Conservation (phyloP, 2,888 invertebrate species). For the Rhopalosiphum nymphaeae region DNA sequence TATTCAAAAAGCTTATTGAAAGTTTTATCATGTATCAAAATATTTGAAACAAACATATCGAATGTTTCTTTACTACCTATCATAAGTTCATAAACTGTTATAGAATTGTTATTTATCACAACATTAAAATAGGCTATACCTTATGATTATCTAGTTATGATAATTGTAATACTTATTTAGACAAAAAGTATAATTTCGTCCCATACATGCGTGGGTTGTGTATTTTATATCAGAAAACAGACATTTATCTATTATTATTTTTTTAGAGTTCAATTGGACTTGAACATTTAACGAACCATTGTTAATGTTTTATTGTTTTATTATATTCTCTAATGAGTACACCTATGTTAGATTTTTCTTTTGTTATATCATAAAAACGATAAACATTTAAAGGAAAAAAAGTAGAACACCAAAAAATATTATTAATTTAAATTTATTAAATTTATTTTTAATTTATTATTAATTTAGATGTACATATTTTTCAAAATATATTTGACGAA, state of each 20-base stretch:
- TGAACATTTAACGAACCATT: not conserved
- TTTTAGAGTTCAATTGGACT: not conserved
- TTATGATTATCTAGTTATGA: not conserved
- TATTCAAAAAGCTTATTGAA: not conserved
- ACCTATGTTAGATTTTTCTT: not conserved
- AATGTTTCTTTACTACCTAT: not conserved
- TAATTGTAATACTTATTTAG: not conserved
- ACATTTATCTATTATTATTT: not conserved
- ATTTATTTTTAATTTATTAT: too few species aligned
- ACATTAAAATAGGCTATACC: not conserved
- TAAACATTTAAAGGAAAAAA: not conserved
- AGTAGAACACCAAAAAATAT: not conserved
- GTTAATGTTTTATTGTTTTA: not conserved
- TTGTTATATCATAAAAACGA: not conserved
- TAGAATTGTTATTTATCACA: not conserved
- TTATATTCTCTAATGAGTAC: not conserved
- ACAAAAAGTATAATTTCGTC: not conserved
- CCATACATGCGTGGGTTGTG: not conserved
- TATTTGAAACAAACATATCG: not conserved
- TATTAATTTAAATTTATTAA: not conserved
- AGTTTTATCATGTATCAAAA: slow-evolving; percentile 11
- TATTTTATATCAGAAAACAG: not conserved
- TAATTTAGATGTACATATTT: not conserved
- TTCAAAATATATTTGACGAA: not conserved
- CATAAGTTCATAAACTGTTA: not conserved